Conservation (phyloP, 2,113 vertebrate species). For the Aptenodytes patagonicus region DNA sequence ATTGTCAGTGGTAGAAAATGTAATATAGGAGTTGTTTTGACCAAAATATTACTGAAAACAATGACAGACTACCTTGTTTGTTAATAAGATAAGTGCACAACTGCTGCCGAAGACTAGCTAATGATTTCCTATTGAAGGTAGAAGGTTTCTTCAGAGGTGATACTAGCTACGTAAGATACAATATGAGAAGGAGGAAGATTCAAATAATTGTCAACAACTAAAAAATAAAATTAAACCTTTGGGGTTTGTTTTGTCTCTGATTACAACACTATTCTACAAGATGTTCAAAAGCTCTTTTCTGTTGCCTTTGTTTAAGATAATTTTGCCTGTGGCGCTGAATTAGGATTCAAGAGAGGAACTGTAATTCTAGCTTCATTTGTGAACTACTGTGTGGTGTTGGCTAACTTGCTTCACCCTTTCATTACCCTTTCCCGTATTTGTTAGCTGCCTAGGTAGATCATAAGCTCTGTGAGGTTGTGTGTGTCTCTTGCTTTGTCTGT, state of each 20-base stretch:
- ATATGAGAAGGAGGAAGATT: background rate
- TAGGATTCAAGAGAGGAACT: background rate
- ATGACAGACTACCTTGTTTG: background rate
- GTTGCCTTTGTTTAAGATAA: background rate
- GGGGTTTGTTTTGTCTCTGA: background rate
- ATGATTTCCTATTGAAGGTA: background rate
- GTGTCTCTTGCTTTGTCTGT: background rate
- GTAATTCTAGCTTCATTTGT: background rate
- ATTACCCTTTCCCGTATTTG: background rate
- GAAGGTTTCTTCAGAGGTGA: background rate
- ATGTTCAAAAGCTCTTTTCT: background rate
- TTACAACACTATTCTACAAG: background rate
- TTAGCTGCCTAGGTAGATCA: background rate
- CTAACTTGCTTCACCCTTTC: background rate
- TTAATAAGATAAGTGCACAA: background rate
- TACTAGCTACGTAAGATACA: background rate
- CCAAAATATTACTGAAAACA: slow-evolving; percentile 31
- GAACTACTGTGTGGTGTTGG: background rate
- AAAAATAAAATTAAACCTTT: background rate
- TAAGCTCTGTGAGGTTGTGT: background rate
- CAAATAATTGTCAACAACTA: background rate
- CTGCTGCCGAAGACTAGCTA: background rate
- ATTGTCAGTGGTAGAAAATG: background rate
- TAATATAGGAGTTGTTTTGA: background rate
- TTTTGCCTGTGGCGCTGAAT: background rate